A percentile compares a stretch with the other conserved stretches of the same genome.
Evolutionary conservation across 2,113 vertebrate genomes (phyloP).

Genomic region (Brachyhypopomus gauderio): DNA sequence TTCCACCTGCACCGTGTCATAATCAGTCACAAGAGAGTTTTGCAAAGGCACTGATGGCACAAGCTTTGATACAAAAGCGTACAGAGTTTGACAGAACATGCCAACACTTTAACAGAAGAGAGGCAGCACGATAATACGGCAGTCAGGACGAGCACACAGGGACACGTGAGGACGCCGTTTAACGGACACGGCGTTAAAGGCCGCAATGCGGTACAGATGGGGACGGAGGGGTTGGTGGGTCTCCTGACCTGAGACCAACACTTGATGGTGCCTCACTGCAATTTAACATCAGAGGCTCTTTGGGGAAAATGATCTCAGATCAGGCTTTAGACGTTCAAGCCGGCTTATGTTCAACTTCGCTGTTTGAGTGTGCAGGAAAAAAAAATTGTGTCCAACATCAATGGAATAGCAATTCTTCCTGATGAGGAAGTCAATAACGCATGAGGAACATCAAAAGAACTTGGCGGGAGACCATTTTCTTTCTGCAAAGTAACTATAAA

Average conservation of each 20-base stretch:
- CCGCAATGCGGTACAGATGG: no score
- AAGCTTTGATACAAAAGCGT: no score
- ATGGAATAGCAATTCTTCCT: neutral
- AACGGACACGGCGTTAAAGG: no score
- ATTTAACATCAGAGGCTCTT: neutral
- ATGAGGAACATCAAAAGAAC: conserved; percentile 29
- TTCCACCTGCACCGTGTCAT: conserved; percentile 2
- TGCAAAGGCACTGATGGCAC: no score
- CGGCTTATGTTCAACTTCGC: conserved; percentile 15
- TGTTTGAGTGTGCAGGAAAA: neutral
- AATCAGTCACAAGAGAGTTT: neutral
- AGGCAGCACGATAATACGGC: no score
- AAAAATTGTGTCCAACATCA: conserved; percentile 13
- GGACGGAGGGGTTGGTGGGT: no score
- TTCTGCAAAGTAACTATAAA: conserved; percentile 27
- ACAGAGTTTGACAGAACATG: no score
- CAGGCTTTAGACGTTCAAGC: neutral
- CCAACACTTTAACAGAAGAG: no score
- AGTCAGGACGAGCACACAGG: no score
- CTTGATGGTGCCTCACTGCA: neutral
- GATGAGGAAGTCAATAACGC: conserved; percentile 30
- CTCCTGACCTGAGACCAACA: neutral
- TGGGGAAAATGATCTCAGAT: neutral
- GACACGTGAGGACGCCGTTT: no score
- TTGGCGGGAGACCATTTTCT: conserved; percentile 21